Evolutionary conservation across 2,888 invertebrate species (phyloP).

Genomic region (Chaetogeoica ovagalla): DNA sequence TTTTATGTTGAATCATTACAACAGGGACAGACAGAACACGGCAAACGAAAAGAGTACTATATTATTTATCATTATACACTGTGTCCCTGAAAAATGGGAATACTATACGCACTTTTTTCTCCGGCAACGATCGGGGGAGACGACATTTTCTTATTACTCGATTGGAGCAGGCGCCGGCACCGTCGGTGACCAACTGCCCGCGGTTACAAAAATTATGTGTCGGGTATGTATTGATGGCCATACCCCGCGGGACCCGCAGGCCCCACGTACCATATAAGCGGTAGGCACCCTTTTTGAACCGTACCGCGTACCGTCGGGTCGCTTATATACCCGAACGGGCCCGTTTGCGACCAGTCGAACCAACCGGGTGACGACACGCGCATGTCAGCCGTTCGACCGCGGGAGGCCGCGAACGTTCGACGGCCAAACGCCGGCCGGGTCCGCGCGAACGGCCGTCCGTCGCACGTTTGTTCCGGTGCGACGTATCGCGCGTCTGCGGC

Average conservation of each 20-base stretch:
- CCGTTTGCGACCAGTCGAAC: not conserved
- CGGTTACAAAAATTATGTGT: slow-evolving; percentile 40
- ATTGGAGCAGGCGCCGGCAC: slow-evolving; percentile 41
- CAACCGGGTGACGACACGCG: not conserved
- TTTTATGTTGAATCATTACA: no score
- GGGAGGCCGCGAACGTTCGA: not conserved
- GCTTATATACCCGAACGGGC: not conserved
- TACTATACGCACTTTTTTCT: no score
- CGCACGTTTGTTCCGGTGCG: not conserved
- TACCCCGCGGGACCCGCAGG: not conserved
- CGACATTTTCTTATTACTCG: no score
- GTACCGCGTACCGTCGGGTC: not conserved
- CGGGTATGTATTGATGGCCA: slow-evolving; percentile 52
- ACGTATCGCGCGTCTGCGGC: not conserved
- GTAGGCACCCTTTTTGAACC: slow-evolving; percentile 38
- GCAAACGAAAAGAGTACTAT: no score
- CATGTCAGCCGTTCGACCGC: not conserved
- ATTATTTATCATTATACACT: no score
- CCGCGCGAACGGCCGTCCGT: not conserved
- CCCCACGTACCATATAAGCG: slow-evolving; percentile 15
- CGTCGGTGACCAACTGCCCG: slow-evolving; percentile 46
- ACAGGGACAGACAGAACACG: no score
- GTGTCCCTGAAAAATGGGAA: no score
- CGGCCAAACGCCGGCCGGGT: not conserved
- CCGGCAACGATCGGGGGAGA: no score